Evolutionary conservation across 2,888 invertebrate genomes (phyloP).

Genomic region (Drosophila histrio): DNA sequence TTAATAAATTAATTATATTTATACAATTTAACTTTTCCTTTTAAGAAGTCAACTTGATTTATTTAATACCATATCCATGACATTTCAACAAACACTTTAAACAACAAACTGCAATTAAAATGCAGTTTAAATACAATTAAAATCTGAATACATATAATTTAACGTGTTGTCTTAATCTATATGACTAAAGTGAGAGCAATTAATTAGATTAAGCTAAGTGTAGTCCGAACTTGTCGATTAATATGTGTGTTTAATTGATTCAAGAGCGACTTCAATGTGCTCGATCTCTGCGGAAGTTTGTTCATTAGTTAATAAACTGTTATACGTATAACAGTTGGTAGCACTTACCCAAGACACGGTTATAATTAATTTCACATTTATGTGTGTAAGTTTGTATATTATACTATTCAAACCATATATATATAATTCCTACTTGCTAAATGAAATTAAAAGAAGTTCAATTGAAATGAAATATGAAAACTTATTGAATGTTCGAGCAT

Average conservation of each 20-base stretch:
- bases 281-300: conserved; percentile 1
- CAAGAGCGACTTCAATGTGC: conserved; percentile 21
- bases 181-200: background rate
- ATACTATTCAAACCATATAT: background rate
- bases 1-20: too few species aligned
- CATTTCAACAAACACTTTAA: too few species aligned
- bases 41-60: too few species aligned
- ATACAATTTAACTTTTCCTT: too few species aligned
- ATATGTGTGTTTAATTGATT: background rate
- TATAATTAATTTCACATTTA: background rate
- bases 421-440: background rate
- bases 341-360: background rate
- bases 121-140: too few species aligned
- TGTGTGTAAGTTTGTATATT: background rate
- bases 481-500: background rate
- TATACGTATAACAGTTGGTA: background rate
- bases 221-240: background rate
- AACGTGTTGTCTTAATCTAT: background rate
- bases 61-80: too few species aligned
- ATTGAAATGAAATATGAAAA: too few species aligned
- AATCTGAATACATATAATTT: background rate
- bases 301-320: background rate
- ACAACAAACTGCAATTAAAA: too few species aligned
- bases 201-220: background rate
- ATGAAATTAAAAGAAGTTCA: background rate